Percentiles rank a stretch among this genome's conserved stretches.
Conservation (phyloP, 2,113 vertebrate species). For the Arvicanthis niloticus region DNA sequence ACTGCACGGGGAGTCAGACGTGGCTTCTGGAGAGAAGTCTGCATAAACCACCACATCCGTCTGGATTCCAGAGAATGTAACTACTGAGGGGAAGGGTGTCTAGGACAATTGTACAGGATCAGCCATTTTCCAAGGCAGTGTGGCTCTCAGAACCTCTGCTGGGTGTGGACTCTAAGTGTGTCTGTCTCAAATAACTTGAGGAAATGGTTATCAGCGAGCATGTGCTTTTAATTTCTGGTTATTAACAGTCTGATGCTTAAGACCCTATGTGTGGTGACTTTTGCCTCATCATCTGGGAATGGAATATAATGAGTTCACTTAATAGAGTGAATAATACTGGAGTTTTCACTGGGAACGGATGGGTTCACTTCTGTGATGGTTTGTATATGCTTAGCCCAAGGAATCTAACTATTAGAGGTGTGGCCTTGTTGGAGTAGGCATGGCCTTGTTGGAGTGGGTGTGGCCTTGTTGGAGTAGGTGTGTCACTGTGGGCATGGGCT, state of each 20-base stretch:
- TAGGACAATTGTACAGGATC: background rate
- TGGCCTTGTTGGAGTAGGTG: too few relatives aligned
- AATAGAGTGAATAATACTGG: background rate
- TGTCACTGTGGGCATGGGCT: too few relatives aligned
- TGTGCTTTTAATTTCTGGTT: background rate
- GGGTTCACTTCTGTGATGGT: too few relatives aligned
- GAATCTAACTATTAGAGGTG: too few relatives aligned
- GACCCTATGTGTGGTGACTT: background rate
- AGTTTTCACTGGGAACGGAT: background rate
- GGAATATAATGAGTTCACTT: too few relatives aligned
- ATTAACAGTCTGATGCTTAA: background rate
- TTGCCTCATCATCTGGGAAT: background rate
- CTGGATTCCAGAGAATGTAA: background rate
- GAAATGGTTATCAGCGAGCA: background rate
- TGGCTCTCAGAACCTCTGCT: background rate
- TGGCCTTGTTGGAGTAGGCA: too few relatives aligned
- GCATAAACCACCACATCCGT: background rate
- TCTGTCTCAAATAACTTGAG: background rate
- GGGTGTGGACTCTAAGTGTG: too few relatives aligned
- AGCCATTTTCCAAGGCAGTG: background rate
- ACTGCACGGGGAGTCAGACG: background rate
- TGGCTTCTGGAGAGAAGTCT: background rate
- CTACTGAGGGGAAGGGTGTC: background rate
- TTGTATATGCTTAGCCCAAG: too few relatives aligned
- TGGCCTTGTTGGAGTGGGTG: too few relatives aligned